Evolutionary conservation across 2,888 invertebrate genomes (phyloP).

Genomic region (Aspidiotus destructor): DNA sequence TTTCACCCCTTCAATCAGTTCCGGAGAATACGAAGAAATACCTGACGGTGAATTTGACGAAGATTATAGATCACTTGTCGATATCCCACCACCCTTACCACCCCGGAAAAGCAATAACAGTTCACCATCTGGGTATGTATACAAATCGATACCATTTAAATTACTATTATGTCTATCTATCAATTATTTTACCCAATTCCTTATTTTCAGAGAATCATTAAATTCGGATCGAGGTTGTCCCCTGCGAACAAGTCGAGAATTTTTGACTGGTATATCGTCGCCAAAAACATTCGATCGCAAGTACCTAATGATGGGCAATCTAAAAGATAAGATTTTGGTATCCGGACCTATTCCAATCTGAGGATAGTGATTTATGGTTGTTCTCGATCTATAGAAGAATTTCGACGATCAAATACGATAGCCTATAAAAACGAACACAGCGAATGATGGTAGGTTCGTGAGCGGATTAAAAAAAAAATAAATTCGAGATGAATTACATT

Average conservation of each 20-base stretch:
- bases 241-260: constrained; percentile 19
- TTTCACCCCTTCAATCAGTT: constrained; percentile 6
- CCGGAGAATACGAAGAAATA: constrained; percentile 33
- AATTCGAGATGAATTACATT: no score
- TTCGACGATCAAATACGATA: no score
- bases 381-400: no score
- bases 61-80: constrained; percentile 13
- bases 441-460: no score
- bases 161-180: neutral
- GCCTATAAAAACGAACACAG: no score
- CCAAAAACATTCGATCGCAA: constrained; percentile 35
- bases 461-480: no score
- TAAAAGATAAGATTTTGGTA: constrained; percentile 35
- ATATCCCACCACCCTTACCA: constrained; percentile 34
- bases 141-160: neutral
- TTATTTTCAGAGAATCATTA: neutral
- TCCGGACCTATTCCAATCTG: constrained; percentile 36
- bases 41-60: constrained; percentile 16
- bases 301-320: constrained; percentile 38
- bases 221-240: neutral
- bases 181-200: neutral
- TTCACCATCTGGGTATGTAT: constrained; percentile 6
- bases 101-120: constrained; percentile 30
- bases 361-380: neutral
- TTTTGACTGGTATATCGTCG: constrained; percentile 25